Percentiles rank a stretch among this genome's conserved stretches.
Conservation (phyloP, 1,140 invertebrate genomes). For the Platyscapa corneri region DNA sequence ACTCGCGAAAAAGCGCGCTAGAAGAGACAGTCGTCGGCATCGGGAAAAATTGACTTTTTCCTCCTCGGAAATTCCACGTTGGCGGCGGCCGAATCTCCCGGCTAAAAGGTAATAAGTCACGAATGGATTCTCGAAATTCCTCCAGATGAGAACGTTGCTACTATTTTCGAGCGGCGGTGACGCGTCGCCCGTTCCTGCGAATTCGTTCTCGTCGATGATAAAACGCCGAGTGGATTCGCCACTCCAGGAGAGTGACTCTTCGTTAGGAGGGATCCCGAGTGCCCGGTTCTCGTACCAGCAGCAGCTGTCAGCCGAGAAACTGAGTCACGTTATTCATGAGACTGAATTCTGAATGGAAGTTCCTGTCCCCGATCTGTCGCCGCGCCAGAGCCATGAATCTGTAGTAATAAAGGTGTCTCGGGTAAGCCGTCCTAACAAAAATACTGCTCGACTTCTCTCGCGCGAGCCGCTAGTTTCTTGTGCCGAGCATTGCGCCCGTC, state of each 20-base stretch:
- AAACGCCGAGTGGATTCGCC: background rate
- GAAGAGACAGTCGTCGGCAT: background rate
- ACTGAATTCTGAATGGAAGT: constrained; percentile 64
- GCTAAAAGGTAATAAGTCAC: constrained; percentile 20
- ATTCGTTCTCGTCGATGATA: background rate
- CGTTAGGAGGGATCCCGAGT: background rate
- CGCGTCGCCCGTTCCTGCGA: too few relatives aligned
- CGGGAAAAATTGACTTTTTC: constrained; percentile 13
- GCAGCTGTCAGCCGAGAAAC: background rate
- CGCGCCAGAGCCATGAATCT: constrained; percentile 16
- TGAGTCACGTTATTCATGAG: constrained; percentile 63
- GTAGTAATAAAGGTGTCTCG: constrained; percentile 71
- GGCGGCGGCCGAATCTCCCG: background rate
- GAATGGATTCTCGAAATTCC: background rate
- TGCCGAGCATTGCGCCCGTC: background rate
- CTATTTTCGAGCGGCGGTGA: too few relatives aligned
- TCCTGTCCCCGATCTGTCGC: constrained; percentile 50
- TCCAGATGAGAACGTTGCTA: background rate
- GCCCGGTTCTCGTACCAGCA: background rate
- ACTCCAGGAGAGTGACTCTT: background rate
- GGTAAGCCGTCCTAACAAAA: constrained; percentile 61
- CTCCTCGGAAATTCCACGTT: constrained; percentile 6
- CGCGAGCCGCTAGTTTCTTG: constrained; percentile 63
- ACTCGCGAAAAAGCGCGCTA: background rate
- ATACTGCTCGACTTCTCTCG: constrained; percentile 63